Base-by-base conservation (phyloP, 1,140 invertebrate genomes). In the Calephelis nemesis region DNA sequence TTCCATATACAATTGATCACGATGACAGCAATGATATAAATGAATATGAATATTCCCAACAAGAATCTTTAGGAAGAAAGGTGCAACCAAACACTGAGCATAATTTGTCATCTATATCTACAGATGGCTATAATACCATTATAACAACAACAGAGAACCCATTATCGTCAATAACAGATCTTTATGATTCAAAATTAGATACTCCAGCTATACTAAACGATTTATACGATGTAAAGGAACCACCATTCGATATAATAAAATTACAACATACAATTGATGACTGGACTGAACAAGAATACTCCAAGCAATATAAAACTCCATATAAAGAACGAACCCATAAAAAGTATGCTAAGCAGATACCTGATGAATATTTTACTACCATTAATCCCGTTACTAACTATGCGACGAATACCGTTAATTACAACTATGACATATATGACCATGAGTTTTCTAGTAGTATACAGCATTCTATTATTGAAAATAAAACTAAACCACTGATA, bases 241-340 rank as follows among this genome's bases (percentile, higher is more conserved):
- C 93, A 49, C 93, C 93, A 0, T 95, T 96, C 74, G 95, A 96
- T 77, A 93, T 96, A 13, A 93, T 94, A 39, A 94, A 94, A 78
- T 82, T 97, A 62, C 96, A 97, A 80, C 95, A 96, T 75, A 96
- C 96, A 74, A 97, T 97, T 49, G 96, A 97, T 77, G 95, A 95
- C 47, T 97, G 96, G 96, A 97, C 96, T 1, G 95, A 96, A 74
- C 95, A 96, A 92, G 95, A 95, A 84, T 95, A 93, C 83, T 94
- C 94, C 8, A 93, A 93, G 52, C 79, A 92, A 7, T 86, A 90
- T 64, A 86, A 82, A 76, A 76, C 74, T 47, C 86, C 92, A 4
- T 88, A 93, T 70, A 92, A 86, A 67, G 86, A 87, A 63, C 92
- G 93, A 71, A 92, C 92, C 11, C 93, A 60, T 86, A 71, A 94